phyloP scores from a whole-genome alignment of 2,888 invertebrate species.

The Nomada ferruginata region DNA sequence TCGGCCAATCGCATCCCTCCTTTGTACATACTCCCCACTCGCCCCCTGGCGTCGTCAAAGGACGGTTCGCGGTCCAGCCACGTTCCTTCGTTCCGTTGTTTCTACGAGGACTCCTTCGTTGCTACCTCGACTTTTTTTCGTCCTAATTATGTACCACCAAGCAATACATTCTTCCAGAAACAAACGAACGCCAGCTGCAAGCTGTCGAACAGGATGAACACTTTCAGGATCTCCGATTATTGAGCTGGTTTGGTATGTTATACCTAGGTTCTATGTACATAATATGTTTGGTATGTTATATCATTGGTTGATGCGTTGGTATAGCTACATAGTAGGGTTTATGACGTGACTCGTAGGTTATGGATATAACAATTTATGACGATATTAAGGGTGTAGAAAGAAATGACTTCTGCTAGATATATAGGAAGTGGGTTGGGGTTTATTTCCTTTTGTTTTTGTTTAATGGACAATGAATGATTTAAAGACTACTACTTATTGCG shows the following conservation, averaged over 20 bases:
- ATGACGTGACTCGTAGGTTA: neutral
- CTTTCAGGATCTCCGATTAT: no score
- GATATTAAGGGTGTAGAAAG: neutral
- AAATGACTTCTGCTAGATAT: neutral
- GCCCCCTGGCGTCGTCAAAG: slow-evolving; percentile 33
- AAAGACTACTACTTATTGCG: neutral
- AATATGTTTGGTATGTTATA: no score
- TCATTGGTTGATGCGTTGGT: no score
- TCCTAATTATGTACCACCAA: slow-evolving; percentile 46
- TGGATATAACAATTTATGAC: neutral
- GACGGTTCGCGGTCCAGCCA: slow-evolving; percentile 59
- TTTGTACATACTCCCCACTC: slow-evolving; percentile 58
- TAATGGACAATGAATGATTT: neutral
- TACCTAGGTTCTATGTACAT: no score
- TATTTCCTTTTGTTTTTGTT: neutral
- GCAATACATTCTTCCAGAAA: slow-evolving; percentile 8
- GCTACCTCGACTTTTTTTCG: slow-evolving; percentile 61
- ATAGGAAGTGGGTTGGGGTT: neutral
- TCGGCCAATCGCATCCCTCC: slow-evolving; percentile 68
- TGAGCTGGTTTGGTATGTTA: no score
- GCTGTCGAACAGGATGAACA: no score
- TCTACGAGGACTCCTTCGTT: slow-evolving; percentile 50
- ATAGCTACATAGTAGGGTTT: neutral
- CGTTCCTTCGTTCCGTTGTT: slow-evolving; percentile 64
- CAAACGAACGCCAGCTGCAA: neutral